Base-by-base conservation (phyloP, 2,888 invertebrate species). In the Drosophila melanosoma region DNA sequence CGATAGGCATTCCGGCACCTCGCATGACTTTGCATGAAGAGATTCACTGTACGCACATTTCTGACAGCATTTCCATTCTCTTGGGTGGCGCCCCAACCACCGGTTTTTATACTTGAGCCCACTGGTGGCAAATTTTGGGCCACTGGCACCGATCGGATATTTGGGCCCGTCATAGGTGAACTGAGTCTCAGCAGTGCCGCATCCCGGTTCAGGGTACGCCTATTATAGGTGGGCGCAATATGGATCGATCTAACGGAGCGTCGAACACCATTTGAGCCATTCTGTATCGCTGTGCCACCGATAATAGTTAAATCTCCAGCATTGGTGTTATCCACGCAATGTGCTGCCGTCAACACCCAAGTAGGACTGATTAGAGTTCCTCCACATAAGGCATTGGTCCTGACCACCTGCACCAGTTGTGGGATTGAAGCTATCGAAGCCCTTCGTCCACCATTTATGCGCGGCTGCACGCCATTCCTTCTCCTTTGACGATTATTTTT, bases 291-390 rank as follows among this genome's bases (percentile, higher is more conserved):
- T 12, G 82, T 81, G 2, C 91, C 90, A 10, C 64, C 91, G 4
- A 86, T 63, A 11, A 91, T 69, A 4, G 15, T 2, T 10, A 7
- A 91, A 57, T 0, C 33, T 1, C 51, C 32, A 6, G 74, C 52
- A 1, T 7, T 1, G 5, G 52, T 1, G 0, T 74, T 74, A 2
- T 3, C 0, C 0, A 75, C 61, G 20, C 91, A 91, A 58, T 91
- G 91, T 1, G 63, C 89, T 12, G 91, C 91, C 1, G 88, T 83
- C 0, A 91, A 15, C 2, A 88, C 81, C 80, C 84, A 90, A 0
- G 15, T 54, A 0, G 15, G 3, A 3, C 10, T 5, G 20, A 84
- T 56, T 8, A 91, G 66, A 0, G 81, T 49, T n/a, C 87, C 92
- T 0, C 91, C 89, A 42, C 91, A 92, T 0, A 85, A n/a, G 20